Evolutionary conservation across 2,113 vertebrate genomes (phyloP).

Genomic region (Nematolebias whitei): DNA sequence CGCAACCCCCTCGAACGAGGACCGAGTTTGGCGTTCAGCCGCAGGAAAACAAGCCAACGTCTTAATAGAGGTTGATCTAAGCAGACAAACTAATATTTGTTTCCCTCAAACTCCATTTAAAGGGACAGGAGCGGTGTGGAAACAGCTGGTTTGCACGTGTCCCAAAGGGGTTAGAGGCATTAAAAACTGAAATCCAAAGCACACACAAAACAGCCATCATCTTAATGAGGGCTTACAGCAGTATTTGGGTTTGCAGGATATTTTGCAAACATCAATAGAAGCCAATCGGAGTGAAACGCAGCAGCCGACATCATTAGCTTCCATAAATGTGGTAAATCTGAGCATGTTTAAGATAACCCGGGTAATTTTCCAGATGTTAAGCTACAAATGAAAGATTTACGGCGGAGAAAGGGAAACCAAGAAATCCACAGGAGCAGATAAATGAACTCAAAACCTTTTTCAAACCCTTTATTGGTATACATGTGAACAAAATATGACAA

Average conservation of each 20-base stretch:
- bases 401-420: no score
- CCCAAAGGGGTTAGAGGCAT: constrained; percentile 11
- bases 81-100: constrained; percentile 72
- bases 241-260: constrained; percentile 33
- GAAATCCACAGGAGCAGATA: no score
- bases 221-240: constrained; percentile 57
- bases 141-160: constrained; percentile 68
- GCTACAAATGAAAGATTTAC: no score
- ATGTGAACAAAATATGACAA: constrained; percentile 42
- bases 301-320: constrained; percentile 11
- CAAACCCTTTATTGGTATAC: constrained; percentile 63
- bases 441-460: constrained; percentile 21
- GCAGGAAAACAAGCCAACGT: constrained; percentile 34
- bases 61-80: constrained; percentile 65
- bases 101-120: constrained; percentile 72
- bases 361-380: no score
- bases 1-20: background rate
- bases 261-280: constrained; percentile 36
- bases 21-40: constrained; percentile 7
- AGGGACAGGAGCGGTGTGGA: constrained; percentile 58
- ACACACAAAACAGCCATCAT: constrained; percentile 53
- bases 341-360: no score
- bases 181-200: constrained; percentile 6
- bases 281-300: constrained; percentile 51
- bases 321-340: no score